Evolutionary conservation across 2,888 invertebrate genomes (phyloP).

Genomic region (Hipparchia sbordonii): DNA sequence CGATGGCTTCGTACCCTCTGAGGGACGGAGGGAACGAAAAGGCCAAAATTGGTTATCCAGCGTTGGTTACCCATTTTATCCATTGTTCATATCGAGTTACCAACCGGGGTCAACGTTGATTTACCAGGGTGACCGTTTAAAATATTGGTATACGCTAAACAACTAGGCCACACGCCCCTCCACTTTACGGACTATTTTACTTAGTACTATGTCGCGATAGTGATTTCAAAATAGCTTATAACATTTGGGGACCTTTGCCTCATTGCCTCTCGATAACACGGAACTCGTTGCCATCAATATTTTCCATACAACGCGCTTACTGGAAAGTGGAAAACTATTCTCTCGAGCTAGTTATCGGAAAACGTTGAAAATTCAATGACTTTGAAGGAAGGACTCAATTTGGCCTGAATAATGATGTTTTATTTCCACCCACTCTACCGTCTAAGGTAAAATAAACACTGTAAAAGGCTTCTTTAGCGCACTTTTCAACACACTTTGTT

Average conservation of each 20-base stretch:
- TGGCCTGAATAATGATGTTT: slow-evolving; percentile 19
- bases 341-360: slow-evolving; percentile 25
- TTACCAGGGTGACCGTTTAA: too few relatives aligned
- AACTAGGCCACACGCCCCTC: too few relatives aligned
- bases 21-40: too few relatives aligned
- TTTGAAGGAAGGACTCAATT: slow-evolving; percentile 24
- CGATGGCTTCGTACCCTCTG: too few relatives aligned
- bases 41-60: too few relatives aligned
- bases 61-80: too few relatives aligned
- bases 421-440: neutral
- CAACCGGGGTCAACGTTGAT: too few relatives aligned
- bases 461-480: neutral
- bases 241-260: neutral
- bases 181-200: too few relatives aligned
- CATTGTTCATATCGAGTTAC: too few relatives aligned
- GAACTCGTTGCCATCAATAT: slow-evolving; percentile 15
- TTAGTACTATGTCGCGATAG: too few relatives aligned
- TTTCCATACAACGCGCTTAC: slow-evolving; percentile 21
- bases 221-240: neutral
- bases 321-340: slow-evolving; percentile 19
- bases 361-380: slow-evolving; percentile 25
- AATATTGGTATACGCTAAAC: too few relatives aligned
- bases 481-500: neutral
- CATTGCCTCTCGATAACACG: neutral
- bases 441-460: slow-evolving; percentile 7